A percentile compares a stretch with the other conserved stretches of the same genome.
Evolutionary conservation across 1,140 invertebrate genomes (phyloP).

Genomic region (Condylostylus longicornis): DNA sequence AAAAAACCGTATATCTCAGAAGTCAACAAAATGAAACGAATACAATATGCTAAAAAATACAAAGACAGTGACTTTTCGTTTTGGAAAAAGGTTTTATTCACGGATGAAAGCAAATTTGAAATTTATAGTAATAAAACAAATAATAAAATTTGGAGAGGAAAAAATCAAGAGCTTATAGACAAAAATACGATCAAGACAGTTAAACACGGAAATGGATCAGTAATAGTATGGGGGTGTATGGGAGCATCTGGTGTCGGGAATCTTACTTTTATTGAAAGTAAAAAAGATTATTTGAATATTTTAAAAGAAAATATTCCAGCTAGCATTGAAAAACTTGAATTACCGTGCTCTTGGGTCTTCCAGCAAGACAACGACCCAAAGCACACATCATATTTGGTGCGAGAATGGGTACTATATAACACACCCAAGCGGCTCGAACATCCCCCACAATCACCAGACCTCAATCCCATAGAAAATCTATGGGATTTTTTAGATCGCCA

Average conservation of each 20-base stretch:
- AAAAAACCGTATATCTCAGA: too few relatives aligned
- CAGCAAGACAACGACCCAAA: too few relatives aligned
- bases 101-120: conserved; percentile 20
- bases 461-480: conserved; percentile 13
- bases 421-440: conserved; percentile 12
- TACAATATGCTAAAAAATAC: too few relatives aligned
- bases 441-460: conserved; percentile 25
- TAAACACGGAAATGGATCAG: conserved; percentile 23
- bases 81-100: conserved; percentile 14
- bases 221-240: conserved; percentile 29
- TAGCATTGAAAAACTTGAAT: conserved; percentile 10
- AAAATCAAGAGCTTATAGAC: conserved; percentile 9
- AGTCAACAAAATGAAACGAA: too few relatives aligned
- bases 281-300: conserved; percentile 14
- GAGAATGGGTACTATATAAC: conserved; percentile 14
- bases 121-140: conserved; percentile 11
- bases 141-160: conserved; percentile 10
- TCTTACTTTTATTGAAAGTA: conserved; percentile 15
- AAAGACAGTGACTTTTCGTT: too few relatives aligned
- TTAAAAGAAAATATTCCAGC: conserved; percentile 11
- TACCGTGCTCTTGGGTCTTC: conserved; percentile 1
- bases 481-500: conserved; percentile 18
- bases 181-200: conserved; percentile 22
- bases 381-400: conserved; percentile 14
- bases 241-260: conserved; percentile 13